Base-by-base conservation (phyloP, 1,140 invertebrate species). In the Conus ventricosus region DNA sequence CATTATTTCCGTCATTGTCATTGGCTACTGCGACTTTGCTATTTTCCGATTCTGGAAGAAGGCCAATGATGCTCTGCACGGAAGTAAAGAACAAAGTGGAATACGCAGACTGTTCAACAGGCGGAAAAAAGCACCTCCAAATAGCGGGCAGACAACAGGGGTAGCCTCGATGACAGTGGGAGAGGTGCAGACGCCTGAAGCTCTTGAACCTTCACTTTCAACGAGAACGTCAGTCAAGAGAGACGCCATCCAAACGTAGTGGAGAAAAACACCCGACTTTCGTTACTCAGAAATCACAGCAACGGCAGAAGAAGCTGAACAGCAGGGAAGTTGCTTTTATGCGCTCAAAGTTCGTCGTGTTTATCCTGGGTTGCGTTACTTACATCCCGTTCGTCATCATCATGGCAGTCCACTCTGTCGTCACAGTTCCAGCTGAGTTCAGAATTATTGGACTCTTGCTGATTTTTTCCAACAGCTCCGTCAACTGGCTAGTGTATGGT, bases 31-130 rank as follows among this genome's bases (percentile, higher is more conserved):
- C n/a, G 51, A 82, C 54, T 82, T 39, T 23, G 25, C 80, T 11
- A 82, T 82, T 13, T 82, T 82, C 80, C 7, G 80, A 11, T 82
- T 39, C 27, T 82, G 80, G 80, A 51, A 25, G 25, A 80, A 25
- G 10, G 23, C 11, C 51, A 15, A n/a, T 15, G 76, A 80, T 25
- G 8, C 15, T 4, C 25, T 39, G 25, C 15, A 80, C 13, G 17
- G 51, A 5, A 15, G 51, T 20, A 51, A 80, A 13, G 15, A 23
- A 20, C 15, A 80, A 23, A 51, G 5, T 3, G 39, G 39, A 39
- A 39, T 39, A 39, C 39, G 39, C 39, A 39, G 39, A 39, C 39
- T 39, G 39, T 39, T 39, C 39, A 39, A 39, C 39, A 39, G 39
- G 39, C 39, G 39, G 39, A 39, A 39, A 3, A 39, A 39, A n/a